phyloP scores from a whole-genome alignment of 2,888 invertebrate species.

The Pyrochroa serraticornis region DNA sequence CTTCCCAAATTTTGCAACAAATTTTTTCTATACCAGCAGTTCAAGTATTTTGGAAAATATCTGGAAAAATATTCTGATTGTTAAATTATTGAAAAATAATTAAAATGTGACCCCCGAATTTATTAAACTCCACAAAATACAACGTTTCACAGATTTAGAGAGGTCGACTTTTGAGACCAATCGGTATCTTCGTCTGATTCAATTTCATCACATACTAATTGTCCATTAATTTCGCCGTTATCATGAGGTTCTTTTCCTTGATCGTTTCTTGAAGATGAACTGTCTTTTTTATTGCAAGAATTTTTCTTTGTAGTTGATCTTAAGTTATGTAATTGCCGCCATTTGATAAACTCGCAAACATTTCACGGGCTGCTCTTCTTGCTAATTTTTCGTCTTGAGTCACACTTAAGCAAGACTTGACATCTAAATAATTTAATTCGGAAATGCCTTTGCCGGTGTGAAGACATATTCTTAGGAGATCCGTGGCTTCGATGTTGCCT shows the following conservation, averaged over 20 bases:
- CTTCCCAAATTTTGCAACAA: too few species aligned
- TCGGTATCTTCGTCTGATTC: conserved; percentile 55
- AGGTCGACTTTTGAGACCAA: conserved; percentile 55
- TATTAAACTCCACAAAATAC: too few species aligned
- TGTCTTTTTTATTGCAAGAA: conserved; percentile 67
- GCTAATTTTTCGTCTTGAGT: conserved; percentile 87
- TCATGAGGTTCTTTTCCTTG: conserved; percentile 20
- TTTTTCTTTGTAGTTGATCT: conserved; percentile 77
- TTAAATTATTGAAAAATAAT: too few species aligned
- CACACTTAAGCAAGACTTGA: conserved; percentile 80
- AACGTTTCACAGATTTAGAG: too few species aligned
- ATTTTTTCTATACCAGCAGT: too few species aligned
- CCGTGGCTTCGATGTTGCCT: conserved; percentile 86
- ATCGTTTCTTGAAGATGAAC: conserved; percentile 31
- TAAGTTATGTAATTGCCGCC: conserved; percentile 88
- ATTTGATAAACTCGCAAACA: conserved; percentile 85
- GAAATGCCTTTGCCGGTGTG: conserved; percentile 75
- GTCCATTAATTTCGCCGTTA: conserved; percentile 41
- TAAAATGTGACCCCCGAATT: too few species aligned
- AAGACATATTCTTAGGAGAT: conserved; percentile 75
- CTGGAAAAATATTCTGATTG: too few species aligned
- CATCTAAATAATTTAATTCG: conserved; percentile 74
- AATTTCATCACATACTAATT: conserved; percentile 47
- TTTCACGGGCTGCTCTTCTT: conserved; percentile 82
- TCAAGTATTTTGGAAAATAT: too few species aligned